Percentiles rank a stretch among this genome's conserved stretches.
Conservation (phyloP, 1,140 invertebrate species). For the Drosophila hydei region DNA sequence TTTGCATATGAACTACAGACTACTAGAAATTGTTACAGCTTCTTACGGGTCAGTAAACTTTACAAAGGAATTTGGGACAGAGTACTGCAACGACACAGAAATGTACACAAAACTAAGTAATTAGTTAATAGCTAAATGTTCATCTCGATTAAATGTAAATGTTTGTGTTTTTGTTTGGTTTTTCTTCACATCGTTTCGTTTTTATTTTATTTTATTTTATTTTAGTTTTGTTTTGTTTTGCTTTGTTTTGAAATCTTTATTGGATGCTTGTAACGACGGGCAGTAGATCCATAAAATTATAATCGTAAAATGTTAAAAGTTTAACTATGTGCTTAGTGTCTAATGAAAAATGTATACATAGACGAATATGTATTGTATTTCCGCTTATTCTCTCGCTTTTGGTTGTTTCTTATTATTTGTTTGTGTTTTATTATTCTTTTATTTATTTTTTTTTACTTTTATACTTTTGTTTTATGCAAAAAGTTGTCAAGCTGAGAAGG, state of each 20-base stretch:
- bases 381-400: constrained; percentile 55
- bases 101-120: constrained; percentile 60
- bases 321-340: constrained; percentile 83
- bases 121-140: constrained; percentile 44
- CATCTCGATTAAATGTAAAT: constrained; percentile 18
- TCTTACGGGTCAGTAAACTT: constrained; percentile 52
- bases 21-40: constrained; percentile 69
- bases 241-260: constrained; percentile 82
- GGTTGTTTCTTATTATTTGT: constrained; percentile 36
- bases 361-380: constrained; percentile 81
- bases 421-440: constrained; percentile 26
- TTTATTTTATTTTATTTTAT: constrained; percentile 26
- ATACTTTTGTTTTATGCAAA: constrained; percentile 39
- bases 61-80: constrained; percentile 50
- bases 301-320: constrained; percentile 84
- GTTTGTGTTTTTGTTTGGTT: constrained; percentile 32
- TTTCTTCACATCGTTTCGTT: constrained; percentile 29
- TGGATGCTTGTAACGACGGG: constrained; percentile 83
- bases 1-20: constrained; percentile 75
- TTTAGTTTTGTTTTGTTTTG: constrained; percentile 49
- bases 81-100: constrained; percentile 57
- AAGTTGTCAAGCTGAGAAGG: constrained; percentile 47
- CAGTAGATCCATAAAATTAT: constrained; percentile 84
- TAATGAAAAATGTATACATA: constrained; percentile 84
- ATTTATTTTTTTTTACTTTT: background rate